Evolutionary conservation across 1,140 invertebrate genomes (phyloP).

Genomic region (Megalopta genalis): DNA sequence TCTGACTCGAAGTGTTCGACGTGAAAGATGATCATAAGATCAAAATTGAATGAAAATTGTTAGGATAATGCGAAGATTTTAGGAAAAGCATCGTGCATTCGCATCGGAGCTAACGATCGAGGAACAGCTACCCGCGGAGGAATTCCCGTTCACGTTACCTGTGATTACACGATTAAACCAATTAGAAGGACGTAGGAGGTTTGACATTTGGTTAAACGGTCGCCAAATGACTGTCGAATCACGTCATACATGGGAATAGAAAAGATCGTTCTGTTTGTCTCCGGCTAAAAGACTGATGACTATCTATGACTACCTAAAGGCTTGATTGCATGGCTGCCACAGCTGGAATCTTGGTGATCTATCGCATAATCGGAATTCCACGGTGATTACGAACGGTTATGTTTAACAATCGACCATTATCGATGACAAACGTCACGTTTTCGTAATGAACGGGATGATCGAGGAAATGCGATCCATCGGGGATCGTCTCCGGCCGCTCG

Average conservation of each 20-base stretch:
- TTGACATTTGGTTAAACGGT: constrained; percentile 56
- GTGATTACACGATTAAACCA: constrained; percentile 44
- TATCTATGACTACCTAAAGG: constrained; percentile 55
- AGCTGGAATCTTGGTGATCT: constrained; percentile 47
- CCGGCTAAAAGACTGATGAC: constrained; percentile 46
- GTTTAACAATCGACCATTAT: constrained; percentile 61
- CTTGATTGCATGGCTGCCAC: constrained; percentile 46
- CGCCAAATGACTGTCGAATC: constrained; percentile 48
- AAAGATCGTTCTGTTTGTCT: constrained; percentile 58
- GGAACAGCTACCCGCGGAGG: not conserved
- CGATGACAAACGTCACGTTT: constrained; percentile 52
- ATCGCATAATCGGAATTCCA: constrained; percentile 57
- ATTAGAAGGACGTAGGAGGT: constrained; percentile 37
- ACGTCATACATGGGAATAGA: constrained; percentile 59
- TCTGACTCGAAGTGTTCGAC: too few species aligned
- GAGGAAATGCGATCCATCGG: constrained; percentile 23
- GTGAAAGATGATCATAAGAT: too few species aligned
- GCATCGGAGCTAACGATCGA: not conserved
- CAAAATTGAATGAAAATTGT: too few species aligned
- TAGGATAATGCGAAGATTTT: too few species aligned
- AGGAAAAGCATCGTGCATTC: too few species aligned
- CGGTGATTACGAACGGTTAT: constrained; percentile 51
- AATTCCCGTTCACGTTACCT: not conserved
- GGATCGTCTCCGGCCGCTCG: not conserved
- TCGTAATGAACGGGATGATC: constrained; percentile 55